These are phyloP conservation scores for Brachionus angularis DNA, from an alignment of 1,140 invertebrate genomes.

Conservation along the genomic window DNA sequence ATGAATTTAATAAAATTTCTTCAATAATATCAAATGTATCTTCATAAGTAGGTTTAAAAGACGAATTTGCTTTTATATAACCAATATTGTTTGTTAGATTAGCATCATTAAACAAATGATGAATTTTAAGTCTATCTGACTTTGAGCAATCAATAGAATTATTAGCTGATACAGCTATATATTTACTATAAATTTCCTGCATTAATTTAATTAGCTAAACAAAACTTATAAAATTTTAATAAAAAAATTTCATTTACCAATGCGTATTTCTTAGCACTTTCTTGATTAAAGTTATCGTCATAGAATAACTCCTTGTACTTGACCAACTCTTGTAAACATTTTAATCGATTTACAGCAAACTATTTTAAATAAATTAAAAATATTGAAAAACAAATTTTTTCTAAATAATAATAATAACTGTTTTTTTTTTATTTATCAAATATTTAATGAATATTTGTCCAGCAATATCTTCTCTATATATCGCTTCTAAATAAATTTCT, in stretches of 20 bases:
- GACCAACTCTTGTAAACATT: slow-evolving; percentile 15
- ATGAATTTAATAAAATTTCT: not conserved
- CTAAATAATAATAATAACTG: not conserved
- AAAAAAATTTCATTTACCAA: slow-evolving; percentile 8
- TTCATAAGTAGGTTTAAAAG: slow-evolving; percentile 12
- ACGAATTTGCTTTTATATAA: slow-evolving; percentile 5
- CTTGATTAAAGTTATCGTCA: slow-evolving; percentile 42
- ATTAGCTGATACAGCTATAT: slow-evolving; percentile 25
- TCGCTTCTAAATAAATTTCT: slow-evolving; percentile 33
- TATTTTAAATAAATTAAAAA: not conserved
- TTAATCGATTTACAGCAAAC: slow-evolving; percentile 34
- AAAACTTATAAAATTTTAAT: not conserved
- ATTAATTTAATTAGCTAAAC: not conserved
- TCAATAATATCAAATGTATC: slow-evolving; percentile 41
- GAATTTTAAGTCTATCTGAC: slow-evolving; percentile 3
- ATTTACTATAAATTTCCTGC: slow-evolving; percentile 32
- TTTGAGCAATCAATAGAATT: slow-evolving; percentile 31
- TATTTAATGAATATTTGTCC: slow-evolving; percentile 39
- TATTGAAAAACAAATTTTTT: not conserved
- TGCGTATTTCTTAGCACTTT: slow-evolving; percentile 31
- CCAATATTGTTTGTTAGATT: slow-evolving; percentile 2
- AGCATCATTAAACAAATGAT: slow-evolving; percentile 22
- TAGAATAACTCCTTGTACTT: slow-evolving; percentile 39
- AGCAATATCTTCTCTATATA: slow-evolving; percentile 33
- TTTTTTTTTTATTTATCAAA: slow-evolving; percentile 36